Percentiles rank a stretch among this genome's conserved stretches.
Evolutionary conservation across 2,113 vertebrate genomes (phyloP).

Genomic region (Tiliqua scincoides): DNA sequence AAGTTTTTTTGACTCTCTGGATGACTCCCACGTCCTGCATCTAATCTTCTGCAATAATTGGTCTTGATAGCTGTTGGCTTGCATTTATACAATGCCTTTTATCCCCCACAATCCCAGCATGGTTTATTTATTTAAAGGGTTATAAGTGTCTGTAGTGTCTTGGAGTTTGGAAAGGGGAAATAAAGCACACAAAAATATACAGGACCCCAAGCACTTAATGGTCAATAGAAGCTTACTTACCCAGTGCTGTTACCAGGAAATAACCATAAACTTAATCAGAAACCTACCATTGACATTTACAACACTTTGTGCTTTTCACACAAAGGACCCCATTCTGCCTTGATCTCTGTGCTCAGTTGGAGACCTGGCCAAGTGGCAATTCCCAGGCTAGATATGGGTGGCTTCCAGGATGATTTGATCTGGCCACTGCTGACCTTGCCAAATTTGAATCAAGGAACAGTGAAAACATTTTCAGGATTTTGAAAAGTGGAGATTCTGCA

Average conservation of each 20-base stretch:
- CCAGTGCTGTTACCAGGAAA: conserved; percentile 53
- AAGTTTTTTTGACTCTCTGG: conserved; percentile 24
- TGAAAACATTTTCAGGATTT: not conserved
- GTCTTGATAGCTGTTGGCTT: conserved; percentile 47
- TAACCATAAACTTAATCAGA: conserved; percentile 54
- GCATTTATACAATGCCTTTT: conserved; percentile 51
- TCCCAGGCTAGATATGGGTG: not conserved
- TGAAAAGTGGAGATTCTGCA: not conserved
- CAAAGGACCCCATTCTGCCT: conserved; percentile 30
- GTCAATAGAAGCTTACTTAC: conserved; percentile 51
- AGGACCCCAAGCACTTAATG: conserved; percentile 66
- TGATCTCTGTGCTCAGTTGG: not conserved
- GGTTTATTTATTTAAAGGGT: conserved; percentile 73
- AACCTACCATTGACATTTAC: conserved; percentile 8
- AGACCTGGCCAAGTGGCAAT: not conserved
- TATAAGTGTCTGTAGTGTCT: conserved; percentile 62
- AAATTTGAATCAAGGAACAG: not conserved
- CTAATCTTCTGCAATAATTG: conserved; percentile 40
- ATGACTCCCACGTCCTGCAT: not conserved
- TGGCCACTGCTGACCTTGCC: not conserved
- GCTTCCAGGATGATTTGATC: not conserved
- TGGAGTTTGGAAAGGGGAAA: conserved; percentile 45
- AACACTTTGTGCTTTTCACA: conserved; percentile 7
- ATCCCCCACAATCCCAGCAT: conserved; percentile 21
- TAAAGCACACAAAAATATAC: conserved; percentile 63